Conservation (phyloP, 2,113 vertebrate species). For the Mixornis gularis region DNA sequence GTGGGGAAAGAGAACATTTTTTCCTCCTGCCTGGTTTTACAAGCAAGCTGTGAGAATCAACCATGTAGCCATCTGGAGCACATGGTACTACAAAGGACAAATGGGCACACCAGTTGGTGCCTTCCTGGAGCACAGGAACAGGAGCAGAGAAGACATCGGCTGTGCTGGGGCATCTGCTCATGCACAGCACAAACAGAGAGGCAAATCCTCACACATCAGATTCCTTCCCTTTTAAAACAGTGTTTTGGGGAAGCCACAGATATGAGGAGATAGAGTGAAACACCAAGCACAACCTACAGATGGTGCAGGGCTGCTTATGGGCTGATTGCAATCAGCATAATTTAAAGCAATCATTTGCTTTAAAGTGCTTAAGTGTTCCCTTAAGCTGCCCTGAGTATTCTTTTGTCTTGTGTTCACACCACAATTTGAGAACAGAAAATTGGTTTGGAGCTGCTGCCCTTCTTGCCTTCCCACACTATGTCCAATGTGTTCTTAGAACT, state of each 20-base stretch:
- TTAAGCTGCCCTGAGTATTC: not conserved
- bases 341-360: not conserved
- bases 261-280: not conserved
- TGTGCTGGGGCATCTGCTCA: not conserved
- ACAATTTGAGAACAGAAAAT: not conserved
- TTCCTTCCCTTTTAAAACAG: not conserved
- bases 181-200: not conserved
- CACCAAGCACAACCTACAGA: not conserved
- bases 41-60: not conserved
- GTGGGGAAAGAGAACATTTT: not conserved
- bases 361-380: not conserved
- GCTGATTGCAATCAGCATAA: not conserved
- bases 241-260: not conserved
- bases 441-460: not conserved
- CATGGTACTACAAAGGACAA: not conserved
- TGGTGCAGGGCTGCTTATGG: not conserved
- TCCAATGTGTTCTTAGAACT: not conserved
- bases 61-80: fast-evolving
- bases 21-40: not conserved
- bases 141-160: not conserved
- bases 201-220: not conserved
- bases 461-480: not conserved
- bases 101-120: not conserved
- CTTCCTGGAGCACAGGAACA: not conserved
- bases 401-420: not conserved